These are phyloP conservation scores for Lepidurus packardi DNA, from an alignment of 1,140 invertebrate species.

Conservation along the genomic window DNA sequence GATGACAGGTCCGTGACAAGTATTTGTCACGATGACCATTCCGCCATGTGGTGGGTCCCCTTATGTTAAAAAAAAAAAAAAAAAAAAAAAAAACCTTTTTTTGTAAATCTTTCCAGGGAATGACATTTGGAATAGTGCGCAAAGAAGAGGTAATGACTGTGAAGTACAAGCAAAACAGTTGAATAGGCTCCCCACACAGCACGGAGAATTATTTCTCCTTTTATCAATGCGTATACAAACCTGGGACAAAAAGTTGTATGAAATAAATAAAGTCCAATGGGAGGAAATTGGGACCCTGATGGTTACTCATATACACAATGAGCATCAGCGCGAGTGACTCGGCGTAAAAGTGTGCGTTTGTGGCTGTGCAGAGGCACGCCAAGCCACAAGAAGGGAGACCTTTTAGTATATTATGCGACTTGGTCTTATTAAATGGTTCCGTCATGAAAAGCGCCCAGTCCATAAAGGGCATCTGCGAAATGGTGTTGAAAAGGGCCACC, in stretches of 20 bases:
- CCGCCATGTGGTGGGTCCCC: neutral
- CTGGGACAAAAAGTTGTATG: neutral
- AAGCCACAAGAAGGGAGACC: neutral
- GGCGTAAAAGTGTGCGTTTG: neutral
- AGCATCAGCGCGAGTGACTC: neutral
- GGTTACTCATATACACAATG: neutral
- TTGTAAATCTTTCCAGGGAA: too few species aligned
- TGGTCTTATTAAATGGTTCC: neutral
- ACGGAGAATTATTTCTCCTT: neutral
- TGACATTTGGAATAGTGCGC: neutral
- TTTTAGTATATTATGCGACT: conserved; percentile 3
- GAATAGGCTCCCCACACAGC: neutral
- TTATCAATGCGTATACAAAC: neutral
- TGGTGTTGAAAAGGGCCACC: conserved; percentile 13
- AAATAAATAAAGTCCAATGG: conserved; percentile 5
- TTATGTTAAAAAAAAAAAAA: too few species aligned
- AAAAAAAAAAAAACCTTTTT: too few species aligned
- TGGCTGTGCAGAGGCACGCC: neutral
- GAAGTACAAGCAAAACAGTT: neutral
- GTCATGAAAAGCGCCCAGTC: conserved; percentile 11
- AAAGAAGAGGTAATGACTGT: neutral
- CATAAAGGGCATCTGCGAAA: conserved; percentile 14
- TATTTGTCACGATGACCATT: conserved; percentile 12
- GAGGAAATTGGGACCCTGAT: neutral
- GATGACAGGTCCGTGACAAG: neutral